Evolutionary conservation across 2,113 vertebrate species (phyloP).

Genomic region (Neoarius graeffei): DNA sequence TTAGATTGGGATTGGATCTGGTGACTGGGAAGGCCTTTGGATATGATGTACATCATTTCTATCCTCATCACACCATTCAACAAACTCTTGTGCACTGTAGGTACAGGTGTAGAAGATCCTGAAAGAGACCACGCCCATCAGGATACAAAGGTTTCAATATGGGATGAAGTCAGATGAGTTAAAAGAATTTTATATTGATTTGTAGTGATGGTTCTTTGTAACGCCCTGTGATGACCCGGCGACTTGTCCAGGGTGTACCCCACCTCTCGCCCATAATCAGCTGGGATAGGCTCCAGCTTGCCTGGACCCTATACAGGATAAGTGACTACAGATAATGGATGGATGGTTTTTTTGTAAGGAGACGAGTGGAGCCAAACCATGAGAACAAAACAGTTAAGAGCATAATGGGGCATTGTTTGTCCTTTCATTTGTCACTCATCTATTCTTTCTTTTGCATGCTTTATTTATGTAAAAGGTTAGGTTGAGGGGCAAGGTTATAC

Average conservation of each 20-base stretch:
- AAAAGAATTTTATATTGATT: background rate
- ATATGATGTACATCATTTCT: background rate
- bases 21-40: background rate
- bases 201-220: background rate
- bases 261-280: too few relatives aligned
- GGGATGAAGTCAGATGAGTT: background rate
- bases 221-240: too few relatives aligned
- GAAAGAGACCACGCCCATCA: background rate
- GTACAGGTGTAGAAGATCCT: background rate
- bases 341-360: background rate
- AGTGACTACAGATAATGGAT: too few relatives aligned
- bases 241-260: too few relatives aligned
- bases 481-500: background rate
- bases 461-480: background rate
- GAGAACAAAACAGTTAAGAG: too few relatives aligned
- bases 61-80: background rate
- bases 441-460: background rate
- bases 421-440: background rate
- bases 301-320: too few relatives aligned
- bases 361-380: too few relatives aligned
- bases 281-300: too few relatives aligned
- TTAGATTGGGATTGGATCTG: background rate
- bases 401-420: background rate
- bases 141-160: background rate
- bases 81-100: background rate